Evolutionary conservation across 2,888 invertebrate genomes (phyloP).

Genomic region (Tipula unca): DNA sequence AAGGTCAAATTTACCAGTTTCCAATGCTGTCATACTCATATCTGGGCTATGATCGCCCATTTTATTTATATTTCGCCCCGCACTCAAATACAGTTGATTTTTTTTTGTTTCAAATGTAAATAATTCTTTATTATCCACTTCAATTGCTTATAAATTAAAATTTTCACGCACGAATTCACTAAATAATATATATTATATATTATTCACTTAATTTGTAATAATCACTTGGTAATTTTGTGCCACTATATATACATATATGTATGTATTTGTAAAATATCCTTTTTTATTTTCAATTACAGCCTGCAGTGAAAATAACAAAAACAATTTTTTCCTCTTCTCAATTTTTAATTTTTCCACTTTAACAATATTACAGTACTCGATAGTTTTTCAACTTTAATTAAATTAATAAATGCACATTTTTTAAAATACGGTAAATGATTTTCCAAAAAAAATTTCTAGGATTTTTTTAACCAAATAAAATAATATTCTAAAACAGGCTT

Average conservation of each 20-base stretch:
- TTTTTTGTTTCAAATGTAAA: constrained; percentile 27
- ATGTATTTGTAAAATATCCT: not conserved
- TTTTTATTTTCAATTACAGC: not conserved
- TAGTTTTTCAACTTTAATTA: too few relatives aligned
- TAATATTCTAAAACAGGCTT: not conserved
- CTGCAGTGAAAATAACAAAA: not conserved
- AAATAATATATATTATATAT: not conserved
- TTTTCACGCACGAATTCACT: not conserved
- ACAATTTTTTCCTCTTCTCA: not conserved
- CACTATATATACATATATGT: not conserved
- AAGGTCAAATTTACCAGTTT: constrained; percentile 35
- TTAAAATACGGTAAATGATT: not conserved
- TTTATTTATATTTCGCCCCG: constrained; percentile 28
- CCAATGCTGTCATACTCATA: constrained; percentile 33
- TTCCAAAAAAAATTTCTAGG: not conserved
- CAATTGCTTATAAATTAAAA: not conserved
- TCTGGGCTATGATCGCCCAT: constrained; percentile 40
- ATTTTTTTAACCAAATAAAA: not conserved
- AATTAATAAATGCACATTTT: not conserved
- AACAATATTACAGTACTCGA: too few relatives aligned
- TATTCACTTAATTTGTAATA: not conserved
- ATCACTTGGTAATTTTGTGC: not conserved
- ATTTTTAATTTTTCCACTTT: not conserved
- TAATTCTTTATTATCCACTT: constrained; percentile 30
- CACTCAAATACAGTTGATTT: constrained; percentile 29